Evolutionary conservation across 2,888 invertebrate genomes (phyloP).

Genomic region (Dicranocentrus wangi): DNA sequence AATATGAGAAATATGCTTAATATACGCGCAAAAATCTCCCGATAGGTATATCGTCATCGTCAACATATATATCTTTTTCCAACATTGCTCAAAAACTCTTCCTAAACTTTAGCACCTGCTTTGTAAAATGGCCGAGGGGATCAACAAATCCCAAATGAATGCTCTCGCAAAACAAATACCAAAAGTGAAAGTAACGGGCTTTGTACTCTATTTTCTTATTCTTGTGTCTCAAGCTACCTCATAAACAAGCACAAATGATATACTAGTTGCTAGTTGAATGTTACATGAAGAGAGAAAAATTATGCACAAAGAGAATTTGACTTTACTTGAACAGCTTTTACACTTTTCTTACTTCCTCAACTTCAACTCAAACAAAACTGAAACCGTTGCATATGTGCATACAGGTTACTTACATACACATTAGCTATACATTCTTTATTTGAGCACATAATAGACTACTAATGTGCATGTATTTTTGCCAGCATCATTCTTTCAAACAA

Average conservation of each 20-base stretch:
- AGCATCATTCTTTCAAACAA: not conserved
- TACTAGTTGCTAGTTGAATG: constrained; percentile 12
- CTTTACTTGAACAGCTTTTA: not conserved
- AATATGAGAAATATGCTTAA: too few species aligned
- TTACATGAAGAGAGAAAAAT: not conserved
- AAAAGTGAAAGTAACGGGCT: constrained; percentile 10
- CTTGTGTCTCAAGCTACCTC: constrained; percentile 6
- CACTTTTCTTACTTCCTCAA: not conserved
- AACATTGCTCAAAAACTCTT: not conserved
- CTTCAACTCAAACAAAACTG: not conserved
- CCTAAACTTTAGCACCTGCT: not conserved
- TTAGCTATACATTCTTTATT: not conserved
- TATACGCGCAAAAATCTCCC: too few species aligned
- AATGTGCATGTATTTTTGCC: too few species aligned
- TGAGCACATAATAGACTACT: too few species aligned
- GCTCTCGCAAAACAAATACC: not conserved
- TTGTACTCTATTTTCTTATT: not conserved
- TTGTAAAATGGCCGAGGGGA: constrained; percentile 11
- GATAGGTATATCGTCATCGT: too few species aligned
- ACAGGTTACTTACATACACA: not conserved
- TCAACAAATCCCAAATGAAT: constrained; percentile 29
- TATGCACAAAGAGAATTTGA: constrained; percentile 18
- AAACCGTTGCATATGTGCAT: not conserved
- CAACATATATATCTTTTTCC: not conserved
- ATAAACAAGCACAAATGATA: constrained; percentile 21